Conservation (phyloP, 2,113 vertebrate genomes). For the Isichthys henryi region DNA sequence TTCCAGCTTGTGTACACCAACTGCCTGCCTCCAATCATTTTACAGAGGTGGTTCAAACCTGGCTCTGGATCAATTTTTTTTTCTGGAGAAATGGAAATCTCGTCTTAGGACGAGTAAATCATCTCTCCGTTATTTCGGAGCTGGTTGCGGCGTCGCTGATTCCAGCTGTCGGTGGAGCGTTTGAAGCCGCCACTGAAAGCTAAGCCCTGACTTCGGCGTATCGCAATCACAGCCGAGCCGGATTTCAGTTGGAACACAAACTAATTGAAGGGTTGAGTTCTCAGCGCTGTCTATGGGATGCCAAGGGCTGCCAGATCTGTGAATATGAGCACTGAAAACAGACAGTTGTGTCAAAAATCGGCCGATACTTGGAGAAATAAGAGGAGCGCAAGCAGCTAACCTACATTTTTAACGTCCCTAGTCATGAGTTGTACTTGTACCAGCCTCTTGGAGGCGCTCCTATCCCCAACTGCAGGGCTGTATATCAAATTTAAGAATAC, state of each 20-base stretch:
- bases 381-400: conserved; percentile 47
- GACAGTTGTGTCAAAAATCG: conserved; percentile 45
- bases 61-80: not conserved
- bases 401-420: conserved; percentile 51
- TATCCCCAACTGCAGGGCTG: not conserved
- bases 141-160: conserved; percentile 33
- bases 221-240: conserved; percentile 46
- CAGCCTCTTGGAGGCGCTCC: conserved; percentile 32
- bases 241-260: conserved; percentile 49
- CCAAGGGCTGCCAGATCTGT: conserved; percentile 51
- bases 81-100: conserved; percentile 29
- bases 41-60: not conserved
- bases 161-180: conserved; percentile 35
- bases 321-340: conserved; percentile 45
- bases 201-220: conserved; percentile 53
- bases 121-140: conserved; percentile 4
- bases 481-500: not conserved
- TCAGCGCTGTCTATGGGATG: conserved; percentile 50
- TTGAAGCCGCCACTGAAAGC: conserved; percentile 38
- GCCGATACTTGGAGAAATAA: conserved; percentile 30
- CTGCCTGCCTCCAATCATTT: not conserved
- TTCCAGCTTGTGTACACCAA: not conserved
- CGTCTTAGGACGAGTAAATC: conserved; percentile 17
- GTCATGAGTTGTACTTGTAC: conserved; percentile 35
- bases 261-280: conserved; percentile 56